Base-by-base conservation (phyloP, 2,113 vertebrate species). In the Dipodomys ordii region DNA sequence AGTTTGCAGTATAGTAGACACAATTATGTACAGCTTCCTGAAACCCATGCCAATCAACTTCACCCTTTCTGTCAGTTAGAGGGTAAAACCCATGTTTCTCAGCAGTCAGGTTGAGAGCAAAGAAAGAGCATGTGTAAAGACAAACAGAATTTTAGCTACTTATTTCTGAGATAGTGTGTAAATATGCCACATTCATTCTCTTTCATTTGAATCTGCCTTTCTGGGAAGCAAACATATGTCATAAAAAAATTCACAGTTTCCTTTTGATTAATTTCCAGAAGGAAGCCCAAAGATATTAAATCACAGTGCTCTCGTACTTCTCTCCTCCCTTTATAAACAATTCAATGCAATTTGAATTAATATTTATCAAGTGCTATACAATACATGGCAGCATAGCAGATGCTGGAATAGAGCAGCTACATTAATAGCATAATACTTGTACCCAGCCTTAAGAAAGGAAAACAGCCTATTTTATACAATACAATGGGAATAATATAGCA, bases 241-340 rank as follows among this genome's bases (percentile, higher is more conserved):
- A 96, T 97, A 82, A 90, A 97, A 93, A 97, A 62, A 95, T 84
- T 95, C 95, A 93, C 96, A 60, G 77, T 91, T 97, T 87, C 87
- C 28, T 25, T 96, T 91, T 98, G 97, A 97, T 98, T 98, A 97
- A 96, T 97, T 79, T 97, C 83, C 88, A 96, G 83, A 78, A 87
- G 94, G 88, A 97, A 92, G 94, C 81, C 68, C 86, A 96, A 85
- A 69, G 94, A 76, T 95, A 90, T 94, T 97, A 94, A 93, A 97
- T 80, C 92, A 97, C 79, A 87, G 87, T 77, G 84, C 88, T 96
- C 93, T 96, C 83, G 87, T 60, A 95, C 95, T 87, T 88, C 84
- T 46, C 71, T 97, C 96, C 72, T 86, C 76, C 91, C 79, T 96
- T 97, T 88, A 92, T 94, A 96, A 0, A 1, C 93, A 97, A 96